Evolutionary conservation across 2,797 vertebrate genomes (phyloP).

Genomic region (Falco naumanni): DNA sequence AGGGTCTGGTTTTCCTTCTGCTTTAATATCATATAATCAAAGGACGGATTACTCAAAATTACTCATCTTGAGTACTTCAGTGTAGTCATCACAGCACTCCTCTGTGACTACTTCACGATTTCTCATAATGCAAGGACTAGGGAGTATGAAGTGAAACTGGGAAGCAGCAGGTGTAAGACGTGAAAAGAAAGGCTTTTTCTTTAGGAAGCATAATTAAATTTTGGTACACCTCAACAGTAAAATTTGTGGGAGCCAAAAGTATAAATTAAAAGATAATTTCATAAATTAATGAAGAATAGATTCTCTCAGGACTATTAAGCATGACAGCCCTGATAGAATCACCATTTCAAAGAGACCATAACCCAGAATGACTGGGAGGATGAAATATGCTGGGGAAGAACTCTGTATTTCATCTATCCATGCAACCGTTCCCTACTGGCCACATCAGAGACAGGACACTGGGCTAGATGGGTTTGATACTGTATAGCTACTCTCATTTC

Average conservation of each 20-base stretch:
- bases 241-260: background rate
- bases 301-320: background rate
- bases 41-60: constrained; percentile 52
- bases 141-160: background rate
- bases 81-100: background rate
- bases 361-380: background rate
- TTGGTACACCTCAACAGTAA: background rate
- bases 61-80: constrained; percentile 16
- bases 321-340: background rate
- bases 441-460: background rate
- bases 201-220: background rate
- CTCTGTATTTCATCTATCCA: background rate
- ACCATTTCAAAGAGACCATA: background rate
- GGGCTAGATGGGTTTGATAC: background rate
- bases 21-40: constrained; percentile 38
- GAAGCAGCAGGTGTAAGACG: background rate
- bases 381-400: background rate
- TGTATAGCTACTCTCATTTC: background rate
- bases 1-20: constrained; percentile 12
- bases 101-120: constrained; percentile 23
- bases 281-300: background rate
- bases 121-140: constrained; percentile 4
- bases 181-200: background rate
- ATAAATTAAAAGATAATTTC: background rate
- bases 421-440: background rate